These are phyloP conservation scores for Hemaris fuciformis DNA, from an alignment of 2,888 invertebrate genomes.

Conservation along the genomic window DNA sequence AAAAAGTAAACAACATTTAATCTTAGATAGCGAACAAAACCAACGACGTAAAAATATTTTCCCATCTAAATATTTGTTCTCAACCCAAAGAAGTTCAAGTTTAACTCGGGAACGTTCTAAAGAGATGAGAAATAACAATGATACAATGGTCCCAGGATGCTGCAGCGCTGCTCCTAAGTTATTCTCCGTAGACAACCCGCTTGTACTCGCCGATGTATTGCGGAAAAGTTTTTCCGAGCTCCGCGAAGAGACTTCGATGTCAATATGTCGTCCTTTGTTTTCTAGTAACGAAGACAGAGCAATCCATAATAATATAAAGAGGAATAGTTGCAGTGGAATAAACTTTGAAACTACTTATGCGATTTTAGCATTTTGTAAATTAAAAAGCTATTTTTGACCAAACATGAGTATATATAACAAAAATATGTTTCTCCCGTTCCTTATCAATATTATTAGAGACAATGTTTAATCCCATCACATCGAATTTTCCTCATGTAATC, in stretches of 20 bases:
- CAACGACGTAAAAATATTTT: background rate
- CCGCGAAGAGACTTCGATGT: constrained; percentile 19
- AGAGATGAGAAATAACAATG: constrained; percentile 31
- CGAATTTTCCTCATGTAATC: too few species aligned
- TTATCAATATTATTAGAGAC: too few species aligned
- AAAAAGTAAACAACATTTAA: background rate
- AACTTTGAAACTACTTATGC: background rate
- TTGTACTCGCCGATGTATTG: constrained; percentile 30
- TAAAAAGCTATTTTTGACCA: too few species aligned
- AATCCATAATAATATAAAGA: too few species aligned
- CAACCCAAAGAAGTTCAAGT: background rate
- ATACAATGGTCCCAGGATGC: constrained; percentile 29
- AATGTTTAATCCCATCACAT: too few species aligned
- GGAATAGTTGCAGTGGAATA: background rate
- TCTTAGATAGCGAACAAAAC: background rate
- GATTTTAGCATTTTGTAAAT: too few species aligned
- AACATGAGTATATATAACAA: too few species aligned
- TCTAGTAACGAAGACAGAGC: background rate
- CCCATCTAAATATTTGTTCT: background rate
- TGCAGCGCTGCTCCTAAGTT: constrained; percentile 25
- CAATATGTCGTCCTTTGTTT: constrained; percentile 12
- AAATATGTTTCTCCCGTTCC: too few species aligned
- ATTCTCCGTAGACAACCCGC: constrained; percentile 28
- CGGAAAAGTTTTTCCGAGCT: constrained; percentile 32
- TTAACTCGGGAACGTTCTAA: background rate